Base-by-base conservation (phyloP, 2,888 invertebrate species). In the Rhagium mordax region DNA sequence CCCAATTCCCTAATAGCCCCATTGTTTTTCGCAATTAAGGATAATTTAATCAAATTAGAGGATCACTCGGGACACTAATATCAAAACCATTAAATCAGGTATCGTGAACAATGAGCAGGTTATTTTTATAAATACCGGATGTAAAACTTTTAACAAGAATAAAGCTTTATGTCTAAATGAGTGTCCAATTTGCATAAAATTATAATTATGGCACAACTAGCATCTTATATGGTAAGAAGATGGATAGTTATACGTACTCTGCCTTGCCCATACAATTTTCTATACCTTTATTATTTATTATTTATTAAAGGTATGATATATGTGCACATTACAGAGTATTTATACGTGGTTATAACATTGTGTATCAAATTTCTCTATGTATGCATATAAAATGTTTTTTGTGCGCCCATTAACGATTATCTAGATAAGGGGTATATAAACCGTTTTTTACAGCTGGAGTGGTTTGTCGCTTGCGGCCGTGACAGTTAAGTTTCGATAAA, bases 171-270 rank as follows among this genome's bases (percentile, higher is more conserved):
- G 68, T 68, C 57, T 59, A 73, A 76, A 76, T 71, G 69, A 72
- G 65, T 13, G 62, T 69, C 53, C 74, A 76, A 78, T 81, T 81
- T 81, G 78, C 81, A 79, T 81, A 78, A 67, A 73, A 75, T 77
- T 78, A 77, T 79, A 79, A 81, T 79, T 81, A 78, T 72, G 72
- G 72, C 62, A 74, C 74, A 71, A 53, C 72, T 65, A 61, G 57
- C 61, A 70, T 72, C 75, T 71, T 74, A 74, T 78, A 77, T 70
- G 78, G 76, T 72, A 77, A 57, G 72, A 78, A 80, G 79, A 80
- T 76, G 74, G 75, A 78, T 79, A 59, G 78, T 69, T 71, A 20
- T 69, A 59, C 66, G 18, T 16, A 51, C 47, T 20, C 66, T 16
- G 68, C 70, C 70, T 68, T 66, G 60, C 71, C 74, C 68, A 74